These are phyloP conservation scores for Heliocidaris erythrogramma DNA, from an alignment of 35 echinoderm and acorn worm genomes.

Conservation along the genomic window DNA sequence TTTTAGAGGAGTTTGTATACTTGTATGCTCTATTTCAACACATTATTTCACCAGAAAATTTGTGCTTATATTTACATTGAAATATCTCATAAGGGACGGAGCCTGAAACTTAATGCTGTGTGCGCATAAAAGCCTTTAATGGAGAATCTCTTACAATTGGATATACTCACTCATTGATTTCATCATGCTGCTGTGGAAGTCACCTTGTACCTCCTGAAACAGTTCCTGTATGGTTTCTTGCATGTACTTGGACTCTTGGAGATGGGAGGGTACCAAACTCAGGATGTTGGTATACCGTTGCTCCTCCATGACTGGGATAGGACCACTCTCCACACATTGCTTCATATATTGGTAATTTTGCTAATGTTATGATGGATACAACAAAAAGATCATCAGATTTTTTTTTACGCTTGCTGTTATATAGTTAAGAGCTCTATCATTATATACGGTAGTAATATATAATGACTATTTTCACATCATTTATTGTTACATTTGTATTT, in stretches of 20 bases:
- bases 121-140: neutral
- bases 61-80: no score
- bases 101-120: no score
- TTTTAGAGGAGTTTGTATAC: no score
- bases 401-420: no score
- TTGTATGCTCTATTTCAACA: no score
- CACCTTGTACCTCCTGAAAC: constrained; percentile 78
- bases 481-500: no score
- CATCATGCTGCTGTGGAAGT: constrained; percentile 87
- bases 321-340: constrained; percentile 93
- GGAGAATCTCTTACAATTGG: neutral
- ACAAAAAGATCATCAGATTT: neutral
- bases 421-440: no score
- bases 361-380: constrained; percentile 42
- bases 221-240: constrained; percentile 79
- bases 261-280: constrained; percentile 67
- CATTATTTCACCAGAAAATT: no score
- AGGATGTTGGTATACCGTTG: constrained; percentile 87
- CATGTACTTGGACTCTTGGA: constrained; percentile 61
- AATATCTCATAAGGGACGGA: no score
- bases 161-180: constrained; percentile 91
- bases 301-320: constrained; percentile 72
- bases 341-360: constrained; percentile 96
- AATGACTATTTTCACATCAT: no score
- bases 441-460: no score